Conservation (phyloP, 2,113 vertebrate species). For the Myrmecophaga tridactyla region DNA sequence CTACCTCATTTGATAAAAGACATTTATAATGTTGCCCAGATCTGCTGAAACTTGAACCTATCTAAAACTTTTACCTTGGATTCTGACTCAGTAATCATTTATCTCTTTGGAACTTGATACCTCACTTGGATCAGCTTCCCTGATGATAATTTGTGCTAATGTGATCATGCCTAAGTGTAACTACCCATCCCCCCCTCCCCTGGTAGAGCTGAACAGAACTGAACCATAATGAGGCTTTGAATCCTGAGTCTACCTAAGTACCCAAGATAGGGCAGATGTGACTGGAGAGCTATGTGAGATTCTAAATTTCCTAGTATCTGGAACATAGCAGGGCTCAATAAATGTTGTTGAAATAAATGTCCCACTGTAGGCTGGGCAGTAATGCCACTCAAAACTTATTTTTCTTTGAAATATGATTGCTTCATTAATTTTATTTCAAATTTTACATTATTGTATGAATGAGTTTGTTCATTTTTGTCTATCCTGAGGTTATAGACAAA, state of each 20-base stretch:
- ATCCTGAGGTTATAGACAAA: not conserved
- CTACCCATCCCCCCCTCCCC: rapidly evolving
- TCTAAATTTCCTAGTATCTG: not conserved
- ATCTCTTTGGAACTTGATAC: not conserved
- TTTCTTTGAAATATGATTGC: not conserved
- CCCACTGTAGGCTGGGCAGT: not conserved
- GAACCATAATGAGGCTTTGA: not conserved
- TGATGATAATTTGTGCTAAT: not conserved
- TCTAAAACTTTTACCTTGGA: not conserved
- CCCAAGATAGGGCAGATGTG: not conserved
- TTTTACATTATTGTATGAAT: not conserved
- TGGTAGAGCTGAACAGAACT: not conserved
- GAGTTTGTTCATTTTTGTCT: not conserved
- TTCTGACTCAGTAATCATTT: not conserved
- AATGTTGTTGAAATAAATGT: not conserved
- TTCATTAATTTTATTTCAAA: not conserved
- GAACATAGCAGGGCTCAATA: not conserved
- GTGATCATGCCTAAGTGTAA: not conserved
- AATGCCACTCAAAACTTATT: not conserved
- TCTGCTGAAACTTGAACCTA: not conserved
- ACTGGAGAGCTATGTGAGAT: not conserved
- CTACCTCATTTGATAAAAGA: not conserved
- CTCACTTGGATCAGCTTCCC: not conserved
- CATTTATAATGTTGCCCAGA: not conserved
- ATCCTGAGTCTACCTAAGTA: too few species aligned